phyloP scores from a whole-genome alignment of 1,140 invertebrate genomes.

The Nomia melanderi region DNA sequence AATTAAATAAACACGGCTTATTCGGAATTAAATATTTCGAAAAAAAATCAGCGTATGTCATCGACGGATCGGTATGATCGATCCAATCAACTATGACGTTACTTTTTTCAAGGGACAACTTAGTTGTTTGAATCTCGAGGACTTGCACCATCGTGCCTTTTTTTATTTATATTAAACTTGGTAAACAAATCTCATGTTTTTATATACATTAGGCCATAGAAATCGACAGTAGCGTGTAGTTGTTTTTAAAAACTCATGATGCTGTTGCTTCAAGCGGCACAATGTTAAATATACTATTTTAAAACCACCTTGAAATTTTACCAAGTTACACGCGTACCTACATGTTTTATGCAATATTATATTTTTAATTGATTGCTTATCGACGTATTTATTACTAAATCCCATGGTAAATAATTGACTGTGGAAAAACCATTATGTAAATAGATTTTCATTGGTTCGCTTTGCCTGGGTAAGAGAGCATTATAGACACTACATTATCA shows the following conservation, averaged over 20 bases:
- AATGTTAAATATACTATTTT: conserved; percentile 28
- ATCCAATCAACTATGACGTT: conserved; percentile 13
- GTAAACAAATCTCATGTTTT: not conserved
- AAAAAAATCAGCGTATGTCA: conserved; percentile 82
- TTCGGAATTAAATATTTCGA: conserved; percentile 83
- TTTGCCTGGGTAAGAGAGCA: too few relatives aligned
- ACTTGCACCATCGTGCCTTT: conserved; percentile 43
- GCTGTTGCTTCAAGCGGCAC: conserved; percentile 3
- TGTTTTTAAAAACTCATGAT: conserved; percentile 12
- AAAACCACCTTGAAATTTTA: conserved; percentile 39
- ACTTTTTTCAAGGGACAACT: conserved; percentile 8
- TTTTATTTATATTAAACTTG: conserved; percentile 2
- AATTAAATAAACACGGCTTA: conserved; percentile 84
- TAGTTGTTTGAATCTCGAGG: conserved; percentile 39
- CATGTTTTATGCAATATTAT: not conserved
- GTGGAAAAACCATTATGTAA: not conserved
- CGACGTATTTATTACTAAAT: not conserved
- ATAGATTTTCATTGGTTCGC: too few relatives aligned
- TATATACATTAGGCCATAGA: conserved; percentile 1
- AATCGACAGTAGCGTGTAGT: conserved; percentile 16
- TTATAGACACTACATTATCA: too few relatives aligned
- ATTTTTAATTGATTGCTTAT: conserved; percentile 9
- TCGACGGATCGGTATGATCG: conserved; percentile 33
- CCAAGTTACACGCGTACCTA: not conserved
- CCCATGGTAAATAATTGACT: not conserved